Conservation (phyloP, 2,797 vertebrate species). For the Tragelaphus oryx region DNA sequence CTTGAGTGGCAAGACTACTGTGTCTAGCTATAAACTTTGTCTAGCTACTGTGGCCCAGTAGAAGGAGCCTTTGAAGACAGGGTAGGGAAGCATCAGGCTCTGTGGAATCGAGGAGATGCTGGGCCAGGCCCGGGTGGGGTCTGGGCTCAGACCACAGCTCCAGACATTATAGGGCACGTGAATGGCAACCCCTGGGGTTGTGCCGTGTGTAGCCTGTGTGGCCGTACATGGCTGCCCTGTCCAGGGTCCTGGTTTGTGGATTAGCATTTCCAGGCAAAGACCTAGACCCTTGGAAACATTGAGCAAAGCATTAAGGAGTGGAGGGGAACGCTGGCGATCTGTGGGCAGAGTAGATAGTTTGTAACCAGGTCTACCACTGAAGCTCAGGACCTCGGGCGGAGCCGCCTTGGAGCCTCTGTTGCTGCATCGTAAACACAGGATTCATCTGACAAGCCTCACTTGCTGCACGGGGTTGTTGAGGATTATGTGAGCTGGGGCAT, state of each 20-base stretch:
- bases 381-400: fast-evolving
- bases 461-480: background rate
- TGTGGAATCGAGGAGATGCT: background rate
- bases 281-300: background rate
- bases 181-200: background rate
- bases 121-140: background rate
- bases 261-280: background rate
- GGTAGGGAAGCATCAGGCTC: background rate
- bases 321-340: background rate
- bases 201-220: background rate
- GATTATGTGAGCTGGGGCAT: background rate
- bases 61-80: background rate
- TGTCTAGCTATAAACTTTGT: background rate
- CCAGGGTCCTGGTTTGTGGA: background rate
- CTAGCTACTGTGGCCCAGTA: background rate
- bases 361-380: background rate
- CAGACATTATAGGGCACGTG: background rate
- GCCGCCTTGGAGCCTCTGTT: background rate
- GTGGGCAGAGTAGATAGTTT: background rate
- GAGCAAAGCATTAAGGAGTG: background rate
- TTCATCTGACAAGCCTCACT: background rate
- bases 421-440: background rate
- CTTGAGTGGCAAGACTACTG: background rate
- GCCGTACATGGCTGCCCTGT: background rate
- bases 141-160: background rate